These are phyloP conservation scores for Salvator merianae DNA, from an alignment of 2,113 vertebrate genomes.

Conservation along the genomic window DNA sequence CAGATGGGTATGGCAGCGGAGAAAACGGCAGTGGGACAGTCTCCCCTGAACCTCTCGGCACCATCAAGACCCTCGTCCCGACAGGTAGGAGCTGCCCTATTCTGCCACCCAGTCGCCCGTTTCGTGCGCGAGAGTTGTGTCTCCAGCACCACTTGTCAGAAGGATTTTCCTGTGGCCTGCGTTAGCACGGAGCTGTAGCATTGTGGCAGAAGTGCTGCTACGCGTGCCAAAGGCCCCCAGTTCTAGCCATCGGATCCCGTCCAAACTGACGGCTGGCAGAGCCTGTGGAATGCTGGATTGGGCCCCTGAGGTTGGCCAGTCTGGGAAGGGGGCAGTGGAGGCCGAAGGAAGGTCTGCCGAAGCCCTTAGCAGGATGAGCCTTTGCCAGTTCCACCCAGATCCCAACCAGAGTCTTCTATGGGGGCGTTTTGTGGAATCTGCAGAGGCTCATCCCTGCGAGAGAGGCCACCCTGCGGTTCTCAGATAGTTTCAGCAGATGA, in stretches of 20 bases:
- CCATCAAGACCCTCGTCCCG: not conserved
- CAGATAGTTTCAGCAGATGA: not conserved
- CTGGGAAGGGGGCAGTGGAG: not conserved
- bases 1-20: slow-evolving; percentile 64
- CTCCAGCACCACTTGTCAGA: accelerated
- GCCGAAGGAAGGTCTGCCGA: too few relatives aligned
- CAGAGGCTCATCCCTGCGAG: not conserved
- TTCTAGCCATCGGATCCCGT: not conserved
- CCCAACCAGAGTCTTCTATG: not conserved
- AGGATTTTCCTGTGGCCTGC: not conserved
- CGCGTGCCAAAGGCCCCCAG: too few relatives aligned
- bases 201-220: not conserved
- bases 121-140: not conserved
- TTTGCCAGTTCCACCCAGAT: not conserved
- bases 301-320: too few relatives aligned
- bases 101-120: not conserved
- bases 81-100: slow-evolving; percentile 55
- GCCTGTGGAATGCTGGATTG: not conserved
- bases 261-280: not conserved
- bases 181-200: not conserved
- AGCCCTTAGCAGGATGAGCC: not conserved
- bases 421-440: not conserved
- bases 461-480: not conserved
- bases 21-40: slow-evolving; percentile 55
- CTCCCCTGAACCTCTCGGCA: accelerated